Evolutionary conservation across 1,140 invertebrate genomes (phyloP), one percentile per base, ranked within the genome.

Genomic region (Drosophila nasuta): DNA sequence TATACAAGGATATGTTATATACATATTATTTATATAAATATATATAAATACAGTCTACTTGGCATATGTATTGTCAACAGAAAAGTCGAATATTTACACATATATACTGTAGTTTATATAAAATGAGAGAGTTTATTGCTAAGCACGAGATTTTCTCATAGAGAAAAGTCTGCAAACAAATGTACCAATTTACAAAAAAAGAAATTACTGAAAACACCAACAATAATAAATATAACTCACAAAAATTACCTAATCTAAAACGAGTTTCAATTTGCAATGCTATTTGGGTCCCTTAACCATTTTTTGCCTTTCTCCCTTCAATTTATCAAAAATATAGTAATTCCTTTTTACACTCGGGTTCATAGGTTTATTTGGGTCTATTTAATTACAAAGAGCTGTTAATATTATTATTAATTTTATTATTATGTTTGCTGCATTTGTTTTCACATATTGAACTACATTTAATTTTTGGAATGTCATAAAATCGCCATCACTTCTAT

Each of bases 381-480:
- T 71, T 71, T 54, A 72, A 69, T 81, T 75, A 86, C 77, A 81
- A 79, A 63, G 49, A 49, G 46, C 43, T 58, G 73, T 79, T 67
- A 46, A 69, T 43, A 33, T 64, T 43, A 33, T 63, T 69, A 54
- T 46, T 25, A 25, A 25, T 25, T 25, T 72, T 43, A 33, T 64
- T 43, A 33, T 63, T 69, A 54, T 46, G 35, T 68, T 46, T 66
- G 45, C 49, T 38, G 45, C 33, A 51, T 58, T 35, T 60, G 38
- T 56, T 67, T 79, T 81, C 41, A 71, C 66, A 78, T 77, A 78
- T 70, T 75, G 52, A 71, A 83, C 81, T 85, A 88, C 54, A 25
- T 68, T 51, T 87, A 83, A 83, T 88, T 74, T 88, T 88, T 88
- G 85, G 85, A 88, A 88, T 88, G 85, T 85, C 85, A 81, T 88